A percentile compares a stretch with the other conserved stretches of the same genome.
Conservation (phyloP, 2,888 invertebrate genomes). For the Chelonus formosanus region DNA sequence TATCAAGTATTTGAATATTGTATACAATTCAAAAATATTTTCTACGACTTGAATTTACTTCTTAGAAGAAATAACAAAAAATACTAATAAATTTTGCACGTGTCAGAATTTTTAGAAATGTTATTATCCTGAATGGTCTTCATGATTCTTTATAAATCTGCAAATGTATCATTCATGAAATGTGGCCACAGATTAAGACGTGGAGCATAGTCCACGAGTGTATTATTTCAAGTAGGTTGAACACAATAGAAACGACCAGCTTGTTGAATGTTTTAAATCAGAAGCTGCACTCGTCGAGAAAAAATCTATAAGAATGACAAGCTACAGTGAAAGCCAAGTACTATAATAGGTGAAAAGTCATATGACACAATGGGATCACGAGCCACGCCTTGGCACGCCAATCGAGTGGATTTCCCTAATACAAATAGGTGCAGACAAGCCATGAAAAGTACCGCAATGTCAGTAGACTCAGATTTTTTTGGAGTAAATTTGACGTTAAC, state of each 20-base stretch:
- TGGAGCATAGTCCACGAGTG: background rate
- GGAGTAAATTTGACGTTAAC: conserved; percentile 63
- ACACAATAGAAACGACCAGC: background rate
- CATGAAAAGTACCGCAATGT: conserved; percentile 33
- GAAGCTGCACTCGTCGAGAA: background rate
- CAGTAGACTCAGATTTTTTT: conserved; percentile 33
- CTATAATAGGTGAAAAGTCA: conserved; percentile 36
- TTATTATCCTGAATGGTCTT: too few species aligned
- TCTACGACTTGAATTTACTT: too few species aligned
- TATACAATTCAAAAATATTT: too few species aligned
- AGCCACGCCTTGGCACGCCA: conserved; percentile 60
- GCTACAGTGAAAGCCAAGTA: background rate
- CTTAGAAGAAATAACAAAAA: too few species aligned
- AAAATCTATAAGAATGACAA: background rate
- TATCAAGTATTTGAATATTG: too few species aligned
- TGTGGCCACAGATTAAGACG: too few species aligned
- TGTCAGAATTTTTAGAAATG: too few species aligned
- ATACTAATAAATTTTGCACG: too few species aligned
- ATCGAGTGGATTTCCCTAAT: conserved; percentile 47
- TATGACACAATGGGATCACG: conserved; percentile 47
- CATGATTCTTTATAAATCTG: too few species aligned
- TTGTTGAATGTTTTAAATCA: conserved; percentile 5
- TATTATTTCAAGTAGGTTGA: background rate
- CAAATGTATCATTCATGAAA: too few species aligned
- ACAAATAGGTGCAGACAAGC: conserved; percentile 39